Percentiles rank a stretch among this genome's conserved stretches.
Conservation (phyloP, 2,888 invertebrate genomes). For the Stramonita haemastoma region DNA sequence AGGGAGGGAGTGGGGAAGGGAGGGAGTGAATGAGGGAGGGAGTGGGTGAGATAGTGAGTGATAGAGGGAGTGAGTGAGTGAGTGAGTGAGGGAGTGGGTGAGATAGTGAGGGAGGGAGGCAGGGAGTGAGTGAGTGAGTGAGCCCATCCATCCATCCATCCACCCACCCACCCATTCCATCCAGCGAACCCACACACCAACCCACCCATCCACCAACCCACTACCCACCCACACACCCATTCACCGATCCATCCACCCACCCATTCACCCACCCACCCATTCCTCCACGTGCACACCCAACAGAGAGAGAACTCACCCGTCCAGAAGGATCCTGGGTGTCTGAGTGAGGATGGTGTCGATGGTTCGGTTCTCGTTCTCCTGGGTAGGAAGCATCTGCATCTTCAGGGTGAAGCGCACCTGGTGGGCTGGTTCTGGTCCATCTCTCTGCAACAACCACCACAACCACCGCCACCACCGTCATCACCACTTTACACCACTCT, state of each 20-base stretch:
- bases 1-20: too few relatives aligned
- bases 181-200: too few relatives aligned
- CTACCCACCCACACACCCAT: background rate
- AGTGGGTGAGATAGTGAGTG: too few relatives aligned
- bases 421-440: background rate
- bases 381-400: background rate
- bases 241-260: background rate
- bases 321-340: background rate
- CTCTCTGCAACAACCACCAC: slow-evolving; percentile 8
- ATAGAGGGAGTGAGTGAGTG: too few relatives aligned
- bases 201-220: background rate
- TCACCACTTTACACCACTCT: too few relatives aligned
- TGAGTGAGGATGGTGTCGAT: background rate
- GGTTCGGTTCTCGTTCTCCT: background rate
- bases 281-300: background rate
- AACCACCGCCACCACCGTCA: too few relatives aligned
- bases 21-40: too few relatives aligned
- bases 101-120: too few relatives aligned
- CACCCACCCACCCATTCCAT: too few relatives aligned
- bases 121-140: too few relatives aligned
- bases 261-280: background rate
- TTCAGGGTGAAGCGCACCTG: slow-evolving; percentile 31
- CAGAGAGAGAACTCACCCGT: slow-evolving; percentile 27
- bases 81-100: too few relatives aligned
- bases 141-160: too few relatives aligned